Base-by-base conservation (phyloP, 2,888 invertebrate genomes). In the Limnephilus auricula region DNA sequence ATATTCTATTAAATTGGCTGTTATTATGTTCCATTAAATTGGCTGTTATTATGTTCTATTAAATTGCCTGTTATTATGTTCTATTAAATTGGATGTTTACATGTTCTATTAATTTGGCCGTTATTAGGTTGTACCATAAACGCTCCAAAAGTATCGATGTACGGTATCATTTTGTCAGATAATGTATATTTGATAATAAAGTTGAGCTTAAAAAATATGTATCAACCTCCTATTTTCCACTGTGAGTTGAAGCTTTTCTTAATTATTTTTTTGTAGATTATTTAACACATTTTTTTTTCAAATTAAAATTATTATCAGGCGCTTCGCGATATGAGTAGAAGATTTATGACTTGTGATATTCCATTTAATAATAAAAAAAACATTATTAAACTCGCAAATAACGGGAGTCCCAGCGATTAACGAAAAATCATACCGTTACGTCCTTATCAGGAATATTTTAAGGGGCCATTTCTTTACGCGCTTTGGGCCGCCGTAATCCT, bases 391-490 rank as follows among this genome's bases (percentile, higher is more conserved):
- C n/a, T 83, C 9, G 1, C 45, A 12, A 25, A 84, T n/a, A 50
- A 85, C 40, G 65, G 65, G 65, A 85, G 85, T 85, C 85, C 30
- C 30, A 45, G 85, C 85, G 45, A 40, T 40, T 85, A 40, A 40
- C 25, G 40, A 50, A 85, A 85, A 85, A 85, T 37, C 85, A 45
- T n/a, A 30, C n/a, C 25, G 40, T 80, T 32, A 80, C 25, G 2
- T 25, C 45, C n/a, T 85, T 85, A 85, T 85, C 85, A 50, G 30
- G 50, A 85, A 85, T 85, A 32, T 85, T 85, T 85, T 30, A 85
- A 85, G 30, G 50, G 30, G 30, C 37, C 25, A 40, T 85, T 40
- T 45, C n/a, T 18, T 83, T 83, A 25, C 6, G 83, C 37, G 83
- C 25, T 32, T 15, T 40, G n/a, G 25, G 18, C 65, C 78, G 31